Percentiles rank a stretch among this genome's conserved stretches.
Evolutionary conservation across 1,140 invertebrate genomes (phyloP).

Genomic region (Forficula auricularia): DNA sequence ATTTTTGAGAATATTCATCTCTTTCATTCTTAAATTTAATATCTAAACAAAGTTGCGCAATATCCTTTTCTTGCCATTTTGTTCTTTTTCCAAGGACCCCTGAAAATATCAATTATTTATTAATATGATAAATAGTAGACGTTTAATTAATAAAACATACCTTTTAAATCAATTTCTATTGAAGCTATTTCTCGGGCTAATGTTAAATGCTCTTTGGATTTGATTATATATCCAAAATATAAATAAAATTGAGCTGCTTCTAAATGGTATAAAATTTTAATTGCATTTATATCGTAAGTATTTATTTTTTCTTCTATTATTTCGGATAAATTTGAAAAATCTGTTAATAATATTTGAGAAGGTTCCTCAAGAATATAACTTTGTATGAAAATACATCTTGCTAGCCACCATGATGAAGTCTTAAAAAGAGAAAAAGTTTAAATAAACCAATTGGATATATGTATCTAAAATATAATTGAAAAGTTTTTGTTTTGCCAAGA

Average conservation of each 20-base stretch:
- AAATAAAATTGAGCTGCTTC: conserved; percentile 60
- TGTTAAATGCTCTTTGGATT: conserved; percentile 45
- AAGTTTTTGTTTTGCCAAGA: too few relatives aligned
- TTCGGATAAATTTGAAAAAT: conserved; percentile 37
- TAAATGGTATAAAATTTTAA: conserved; percentile 45
- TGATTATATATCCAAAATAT: conserved; percentile 49
- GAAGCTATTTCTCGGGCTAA: conserved; percentile 39
- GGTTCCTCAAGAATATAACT: conserved; percentile 55
- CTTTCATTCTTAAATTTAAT: conserved; percentile 31
- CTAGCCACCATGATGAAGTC: conserved; percentile 49
- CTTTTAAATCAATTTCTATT: conserved; percentile 45
- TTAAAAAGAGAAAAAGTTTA: conserved; percentile 18
- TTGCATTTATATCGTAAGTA: conserved; percentile 25
- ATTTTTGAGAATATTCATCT: conserved; percentile 21
- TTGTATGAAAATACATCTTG: conserved; percentile 50
- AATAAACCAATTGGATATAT: neutral
- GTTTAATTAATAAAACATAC: conserved; percentile 28
- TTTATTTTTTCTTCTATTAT: conserved; percentile 26
- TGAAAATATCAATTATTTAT: conserved; percentile 19
- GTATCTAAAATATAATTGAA: too few relatives aligned
- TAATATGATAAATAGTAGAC: conserved; percentile 5
- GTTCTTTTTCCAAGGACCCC: conserved; percentile 76
- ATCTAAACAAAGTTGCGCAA: conserved; percentile 62
- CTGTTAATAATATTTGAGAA: conserved; percentile 40
- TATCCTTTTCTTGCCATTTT: conserved; percentile 60